Evolutionary conservation across 2,113 vertebrate species (phyloP).

Genomic region (Maccullochella peelii): DNA sequence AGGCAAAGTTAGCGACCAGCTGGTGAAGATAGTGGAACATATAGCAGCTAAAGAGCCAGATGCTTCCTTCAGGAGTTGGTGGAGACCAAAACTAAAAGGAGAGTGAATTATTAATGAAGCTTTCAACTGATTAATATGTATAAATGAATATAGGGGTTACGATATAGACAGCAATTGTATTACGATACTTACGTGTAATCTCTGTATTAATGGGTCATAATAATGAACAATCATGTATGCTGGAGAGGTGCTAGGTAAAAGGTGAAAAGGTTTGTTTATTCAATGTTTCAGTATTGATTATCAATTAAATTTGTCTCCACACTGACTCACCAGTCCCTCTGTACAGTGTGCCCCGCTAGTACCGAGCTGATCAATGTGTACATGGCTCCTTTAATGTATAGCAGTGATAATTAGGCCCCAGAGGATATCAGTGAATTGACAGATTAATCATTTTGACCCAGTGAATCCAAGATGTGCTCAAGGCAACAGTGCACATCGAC

Average conservation of each 20-base stretch:
- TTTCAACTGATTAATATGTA: background rate
- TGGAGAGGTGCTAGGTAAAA: slow-evolving; percentile 1
- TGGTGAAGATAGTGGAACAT: too few species aligned
- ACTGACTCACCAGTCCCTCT: slow-evolving; percentile 16
- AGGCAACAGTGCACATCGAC: slow-evolving; percentile 42
- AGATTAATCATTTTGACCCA: slow-evolving; percentile 69
- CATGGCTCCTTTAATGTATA: slow-evolving; percentile 36
- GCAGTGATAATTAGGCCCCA: slow-evolving; percentile 58
- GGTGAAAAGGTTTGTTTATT: slow-evolving; percentile 21
- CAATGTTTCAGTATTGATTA: slow-evolving; percentile 42
- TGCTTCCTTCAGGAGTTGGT: too few species aligned
- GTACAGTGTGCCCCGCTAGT: background rate
- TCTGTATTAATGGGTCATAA: background rate
- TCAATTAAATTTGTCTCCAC: slow-evolving; percentile 22
- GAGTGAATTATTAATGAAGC: background rate
- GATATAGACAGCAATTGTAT: background rate
- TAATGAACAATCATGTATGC: slow-evolving; percentile 13
- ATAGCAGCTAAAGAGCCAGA: too few species aligned
- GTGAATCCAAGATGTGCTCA: slow-evolving; percentile 50
- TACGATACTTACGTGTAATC: background rate
- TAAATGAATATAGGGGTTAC: background rate
- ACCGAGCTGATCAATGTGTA: slow-evolving; percentile 58
- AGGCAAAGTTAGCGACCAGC: too few species aligned
- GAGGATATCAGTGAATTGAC: slow-evolving; percentile 64
- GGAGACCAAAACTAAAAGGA: too few species aligned